phyloP scores from a whole-genome alignment of 2,888 invertebrate species.

The Diaperis boleti region DNA sequence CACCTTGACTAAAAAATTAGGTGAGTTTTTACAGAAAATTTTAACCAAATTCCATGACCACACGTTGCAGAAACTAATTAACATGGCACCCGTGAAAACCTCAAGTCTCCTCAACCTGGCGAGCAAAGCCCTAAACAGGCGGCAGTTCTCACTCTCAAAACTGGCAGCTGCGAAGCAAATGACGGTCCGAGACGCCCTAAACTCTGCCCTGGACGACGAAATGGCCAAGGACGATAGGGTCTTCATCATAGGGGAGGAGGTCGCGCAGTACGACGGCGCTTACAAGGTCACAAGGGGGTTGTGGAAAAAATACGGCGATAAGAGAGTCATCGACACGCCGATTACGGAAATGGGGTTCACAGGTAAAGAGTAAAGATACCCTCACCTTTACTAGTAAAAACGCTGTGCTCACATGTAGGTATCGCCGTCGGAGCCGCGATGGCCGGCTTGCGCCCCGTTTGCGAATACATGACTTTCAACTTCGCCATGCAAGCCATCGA shows the following conservation, averaged over 20 bases:
- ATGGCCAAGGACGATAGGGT: constrained; percentile 93
- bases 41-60: neutral
- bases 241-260: constrained; percentile 91
- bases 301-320: constrained; percentile 98
- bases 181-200: constrained; percentile 97
- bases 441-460: constrained; percentile 76
- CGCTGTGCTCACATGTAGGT: no score
- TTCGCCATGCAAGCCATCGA: constrained; percentile 83
- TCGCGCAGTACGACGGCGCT: constrained; percentile 98
- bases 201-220: constrained; percentile 97
- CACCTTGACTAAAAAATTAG: constrained; percentile 45
- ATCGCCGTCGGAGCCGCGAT: constrained; percentile 78
- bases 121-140: constrained; percentile 62
- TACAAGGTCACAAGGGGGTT: constrained; percentile 95
- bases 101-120: constrained; percentile 59
- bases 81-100: constrained; percentile 53
- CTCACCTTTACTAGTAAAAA: no score
- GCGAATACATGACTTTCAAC: constrained; percentile 83
- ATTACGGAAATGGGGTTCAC: constrained; percentile 98
- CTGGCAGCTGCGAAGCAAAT: constrained; percentile 73
- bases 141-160: constrained; percentile 69
- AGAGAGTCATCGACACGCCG: constrained; percentile 96
- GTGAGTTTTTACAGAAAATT: constrained; percentile 18
- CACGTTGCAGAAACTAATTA: neutral
- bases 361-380: constrained; percentile 73